Evolutionary conservation across 2,113 vertebrate genomes (phyloP).

Genomic region (Morone saxatilis): DNA sequence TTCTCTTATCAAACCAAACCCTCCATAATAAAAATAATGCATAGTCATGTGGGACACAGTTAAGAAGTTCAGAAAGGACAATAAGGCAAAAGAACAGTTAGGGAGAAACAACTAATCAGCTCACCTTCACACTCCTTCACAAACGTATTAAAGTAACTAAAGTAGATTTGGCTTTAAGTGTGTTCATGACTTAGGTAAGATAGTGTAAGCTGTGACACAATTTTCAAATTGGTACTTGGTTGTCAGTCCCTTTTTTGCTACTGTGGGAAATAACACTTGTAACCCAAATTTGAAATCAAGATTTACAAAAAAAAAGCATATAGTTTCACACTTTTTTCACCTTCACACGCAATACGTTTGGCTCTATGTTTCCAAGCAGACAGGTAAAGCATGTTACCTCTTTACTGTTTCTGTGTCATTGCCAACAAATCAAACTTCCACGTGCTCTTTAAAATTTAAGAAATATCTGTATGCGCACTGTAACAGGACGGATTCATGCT

Average conservation of each 20-base stretch:
- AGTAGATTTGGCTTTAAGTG: slow-evolving; percentile 31
- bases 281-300: not conserved
- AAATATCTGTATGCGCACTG: slow-evolving; percentile 1
- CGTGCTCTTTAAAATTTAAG: slow-evolving; percentile 37
- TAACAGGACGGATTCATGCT: slow-evolving; percentile 21
- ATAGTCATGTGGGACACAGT: slow-evolving; percentile 70
- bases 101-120: slow-evolving; percentile 9
- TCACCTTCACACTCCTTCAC: not conserved
- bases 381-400: not conserved
- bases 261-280: not conserved
- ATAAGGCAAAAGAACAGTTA: slow-evolving; percentile 42
- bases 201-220: not conserved
- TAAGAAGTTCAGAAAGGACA: slow-evolving; percentile 34
- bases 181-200: not conserved
- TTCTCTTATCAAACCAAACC: slow-evolving; percentile 53
- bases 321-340: not conserved
- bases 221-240: not conserved
- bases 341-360: not conserved
- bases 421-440: not conserved
- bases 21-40: slow-evolving; percentile 69
- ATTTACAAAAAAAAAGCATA: slow-evolving; percentile 4
- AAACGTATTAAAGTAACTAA: slow-evolving; percentile 25
- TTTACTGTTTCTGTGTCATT: not conserved
- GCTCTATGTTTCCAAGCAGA: not conserved
- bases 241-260: slow-evolving; percentile 1